These are phyloP conservation scores for Delphinapterus leucas DNA, from an alignment of 2,113 vertebrate species.

Conservation along the genomic window DNA sequence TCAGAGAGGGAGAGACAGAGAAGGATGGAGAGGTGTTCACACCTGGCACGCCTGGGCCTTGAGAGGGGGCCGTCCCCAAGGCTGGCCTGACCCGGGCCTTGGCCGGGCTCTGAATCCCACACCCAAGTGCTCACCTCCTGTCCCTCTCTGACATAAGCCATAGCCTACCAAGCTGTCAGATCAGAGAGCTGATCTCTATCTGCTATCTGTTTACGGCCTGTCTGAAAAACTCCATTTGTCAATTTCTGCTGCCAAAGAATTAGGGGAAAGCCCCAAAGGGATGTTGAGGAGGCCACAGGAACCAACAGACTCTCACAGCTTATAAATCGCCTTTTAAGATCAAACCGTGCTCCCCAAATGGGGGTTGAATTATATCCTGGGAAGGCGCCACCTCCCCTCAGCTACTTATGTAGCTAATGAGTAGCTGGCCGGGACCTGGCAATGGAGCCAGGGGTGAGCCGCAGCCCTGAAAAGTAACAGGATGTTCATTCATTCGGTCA, in stretches of 20 bases:
- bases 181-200: constrained; percentile 20
- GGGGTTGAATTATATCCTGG: background rate
- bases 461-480: background rate
- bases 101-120: background rate
- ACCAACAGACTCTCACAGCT: background rate
- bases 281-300: constrained; percentile 53
- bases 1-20: background rate
- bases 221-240: constrained; percentile 61
- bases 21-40: background rate
- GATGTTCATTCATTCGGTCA: background rate
- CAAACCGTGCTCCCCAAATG: background rate
- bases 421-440: background rate
- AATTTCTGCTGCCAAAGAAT: constrained; percentile 57
- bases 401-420: background rate
- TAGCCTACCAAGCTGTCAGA: background rate
- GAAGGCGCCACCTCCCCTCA: background rate
- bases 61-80: background rate
- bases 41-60: background rate
- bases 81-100: background rate
- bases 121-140: background rate
- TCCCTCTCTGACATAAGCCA: constrained; percentile 35
- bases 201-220: constrained; percentile 5
- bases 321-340: background rate
- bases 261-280: constrained; percentile 16
- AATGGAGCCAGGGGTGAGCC: background rate